Conservation (phyloP, 53 echinoderm and acorn worm species). For the Actinopyga echinites region DNA sequence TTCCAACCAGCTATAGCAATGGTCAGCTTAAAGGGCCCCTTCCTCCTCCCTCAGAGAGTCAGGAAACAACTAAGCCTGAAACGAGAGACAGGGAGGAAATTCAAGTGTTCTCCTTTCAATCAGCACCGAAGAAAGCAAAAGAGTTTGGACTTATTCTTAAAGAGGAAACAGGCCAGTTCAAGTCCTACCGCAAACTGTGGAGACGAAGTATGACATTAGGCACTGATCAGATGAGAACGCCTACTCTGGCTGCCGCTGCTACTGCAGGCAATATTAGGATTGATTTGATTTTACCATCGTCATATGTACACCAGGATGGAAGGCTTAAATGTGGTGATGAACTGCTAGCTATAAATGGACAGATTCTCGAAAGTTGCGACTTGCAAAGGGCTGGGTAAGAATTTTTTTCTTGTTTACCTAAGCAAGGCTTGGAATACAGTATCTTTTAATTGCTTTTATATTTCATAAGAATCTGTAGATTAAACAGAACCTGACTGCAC, state of each 20-base stretch:
- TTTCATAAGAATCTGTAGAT: too few relatives aligned
- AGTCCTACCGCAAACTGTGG: slow-evolving; percentile 17
- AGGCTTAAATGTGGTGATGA: slow-evolving; percentile 80
- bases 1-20: slow-evolving; percentile 1
- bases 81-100: slow-evolving; percentile 79
- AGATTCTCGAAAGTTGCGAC: slow-evolving; percentile 80
- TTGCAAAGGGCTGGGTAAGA: slow-evolving; percentile 81
- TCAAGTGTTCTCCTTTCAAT: slow-evolving; percentile 61
- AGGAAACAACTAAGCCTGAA: slow-evolving; percentile 14
- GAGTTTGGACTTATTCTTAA: slow-evolving; percentile 80
- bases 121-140: slow-evolving; percentile 62
- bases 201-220: slow-evolving; percentile 51
- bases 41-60: neutral
- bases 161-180: slow-evolving; percentile 28
- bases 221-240: slow-evolving; percentile 44
- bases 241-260: neutral
- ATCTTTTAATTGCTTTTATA: too few relatives aligned
- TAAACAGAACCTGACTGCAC: too few relatives aligned
- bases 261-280: slow-evolving; percentile 76
- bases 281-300: slow-evolving; percentile 57
- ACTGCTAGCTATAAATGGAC: slow-evolving; percentile 76
- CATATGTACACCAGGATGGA: slow-evolving; percentile 61
- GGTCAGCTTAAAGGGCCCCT: neutral
- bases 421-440: too few relatives aligned
- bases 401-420: neutral